A percentile compares a stretch with the other conserved stretches of the same genome.
phyloP scores from a whole-genome alignment of 2,113 vertebrate species.

The Platysteira castanea region DNA sequence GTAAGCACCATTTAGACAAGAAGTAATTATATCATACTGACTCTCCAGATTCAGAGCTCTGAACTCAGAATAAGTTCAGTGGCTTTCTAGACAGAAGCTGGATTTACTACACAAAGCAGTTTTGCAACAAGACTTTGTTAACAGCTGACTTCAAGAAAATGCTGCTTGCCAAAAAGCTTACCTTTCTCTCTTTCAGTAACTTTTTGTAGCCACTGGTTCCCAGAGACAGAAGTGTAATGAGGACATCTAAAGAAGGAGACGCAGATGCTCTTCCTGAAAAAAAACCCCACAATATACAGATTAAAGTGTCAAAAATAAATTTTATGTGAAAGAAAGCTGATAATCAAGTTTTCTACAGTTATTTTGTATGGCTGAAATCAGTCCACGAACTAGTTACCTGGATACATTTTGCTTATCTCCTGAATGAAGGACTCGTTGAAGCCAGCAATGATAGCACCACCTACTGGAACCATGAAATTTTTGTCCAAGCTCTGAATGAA shows the following conservation, averaged over 20 bases:
- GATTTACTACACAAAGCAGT: not conserved
- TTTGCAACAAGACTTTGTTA: not conserved
- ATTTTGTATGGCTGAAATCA: not conserved
- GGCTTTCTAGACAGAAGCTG: not conserved
- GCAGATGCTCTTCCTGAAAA: constrained; percentile 91
- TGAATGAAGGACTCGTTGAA: constrained; percentile 88
- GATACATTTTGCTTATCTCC: constrained; percentile 97
- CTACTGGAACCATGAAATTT: constrained; percentile 99
- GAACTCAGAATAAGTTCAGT: not conserved
- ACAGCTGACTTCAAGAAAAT: not conserved
- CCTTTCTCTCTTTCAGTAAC: constrained; percentile 92
- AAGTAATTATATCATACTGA: not conserved
- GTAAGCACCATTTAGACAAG: not conserved
- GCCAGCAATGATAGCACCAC: constrained; percentile 95
- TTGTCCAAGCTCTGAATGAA: constrained; percentile 99
- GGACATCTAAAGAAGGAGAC: constrained; percentile 91
- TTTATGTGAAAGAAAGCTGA: not conserved
- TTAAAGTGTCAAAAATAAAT: not conserved
- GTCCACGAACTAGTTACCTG: constrained; percentile 75
- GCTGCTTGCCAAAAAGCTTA: constrained; percentile 56
- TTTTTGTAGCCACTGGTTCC: constrained; percentile 90
- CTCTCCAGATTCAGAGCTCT: not conserved
- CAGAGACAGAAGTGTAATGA: constrained; percentile 92
- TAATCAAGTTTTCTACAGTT: constrained; percentile 4
- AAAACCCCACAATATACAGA: not conserved